Evolutionary conservation across 2,888 invertebrate genomes (phyloP).

Genomic region (Alentia gelatinosa): DNA sequence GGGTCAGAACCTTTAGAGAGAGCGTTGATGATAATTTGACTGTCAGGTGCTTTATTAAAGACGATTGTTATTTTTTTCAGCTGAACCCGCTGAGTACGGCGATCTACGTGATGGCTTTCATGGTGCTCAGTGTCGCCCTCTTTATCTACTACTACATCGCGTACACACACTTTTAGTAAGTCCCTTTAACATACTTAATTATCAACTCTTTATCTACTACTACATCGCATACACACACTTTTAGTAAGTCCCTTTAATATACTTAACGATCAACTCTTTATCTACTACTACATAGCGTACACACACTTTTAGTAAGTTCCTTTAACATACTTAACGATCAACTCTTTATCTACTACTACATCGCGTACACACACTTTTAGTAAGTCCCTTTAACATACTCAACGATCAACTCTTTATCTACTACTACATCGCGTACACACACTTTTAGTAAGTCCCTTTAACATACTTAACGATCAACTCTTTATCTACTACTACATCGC

Average conservation of each 20-base stretch:
- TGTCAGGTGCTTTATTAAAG: no score
- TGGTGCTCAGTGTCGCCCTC: slow-evolving; percentile 90
- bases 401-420: no score
- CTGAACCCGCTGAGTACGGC: slow-evolving; percentile 80
- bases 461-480: no score
- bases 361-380: slow-evolving; percentile 85
- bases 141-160: slow-evolving; percentile 95
- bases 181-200: no score
- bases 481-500: slow-evolving; percentile 93
- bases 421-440: not conserved
- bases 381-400: no score
- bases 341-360: not conserved
- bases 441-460: slow-evolving; percentile 89
- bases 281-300: slow-evolving; percentile 96
- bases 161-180: slow-evolving; percentile 95
- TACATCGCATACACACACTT: slow-evolving; percentile 95
- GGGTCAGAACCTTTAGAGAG: no score
- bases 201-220: slow-evolving; percentile 93
- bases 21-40: no score
- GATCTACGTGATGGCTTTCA: slow-evolving; percentile 88
- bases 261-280: no score
- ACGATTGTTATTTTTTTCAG: no score
- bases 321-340: no score
- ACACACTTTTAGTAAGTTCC: slow-evolving; percentile 95
- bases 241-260: slow-evolving; percentile 90